Percentiles rank a stretch among this genome's conserved stretches.
Conservation (phyloP, 2,113 vertebrate species). For the Lota lota region DNA sequence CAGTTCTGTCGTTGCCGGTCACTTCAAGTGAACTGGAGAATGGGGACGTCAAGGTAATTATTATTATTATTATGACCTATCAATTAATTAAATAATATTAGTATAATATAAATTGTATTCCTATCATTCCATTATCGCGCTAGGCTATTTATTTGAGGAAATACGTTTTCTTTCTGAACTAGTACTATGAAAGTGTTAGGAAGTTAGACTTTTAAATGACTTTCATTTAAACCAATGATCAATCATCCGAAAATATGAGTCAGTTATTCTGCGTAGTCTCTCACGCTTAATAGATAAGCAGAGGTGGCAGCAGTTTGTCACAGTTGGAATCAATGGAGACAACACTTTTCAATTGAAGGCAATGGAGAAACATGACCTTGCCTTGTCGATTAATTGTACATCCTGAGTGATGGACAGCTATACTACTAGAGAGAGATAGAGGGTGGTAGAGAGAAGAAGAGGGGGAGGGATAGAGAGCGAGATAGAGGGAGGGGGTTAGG, state of each 20-base stretch:
- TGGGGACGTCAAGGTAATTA: slow-evolving; percentile 68
- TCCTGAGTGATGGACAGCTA: not conserved
- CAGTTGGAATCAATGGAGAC: slow-evolving; percentile 36
- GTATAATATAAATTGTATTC: not conserved
- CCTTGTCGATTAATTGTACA: slow-evolving; percentile 16
- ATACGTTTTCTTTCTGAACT: not conserved
- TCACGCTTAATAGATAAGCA: too few species aligned
- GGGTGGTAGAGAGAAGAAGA: too few species aligned
- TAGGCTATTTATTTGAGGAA: too few species aligned
- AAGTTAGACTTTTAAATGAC: too few species aligned
- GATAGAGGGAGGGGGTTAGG: slow-evolving; percentile 3
- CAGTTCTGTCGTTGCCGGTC: slow-evolving; percentile 71
- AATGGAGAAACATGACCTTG: slow-evolving; percentile 18
- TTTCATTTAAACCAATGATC: too few species aligned
- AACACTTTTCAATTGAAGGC: slow-evolving; percentile 7
- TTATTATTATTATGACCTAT: not conserved
- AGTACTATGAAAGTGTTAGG: too few species aligned
- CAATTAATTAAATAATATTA: not conserved
- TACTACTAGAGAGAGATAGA: too few species aligned
- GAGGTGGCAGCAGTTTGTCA: too few species aligned
- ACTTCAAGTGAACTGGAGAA: slow-evolving; percentile 64
- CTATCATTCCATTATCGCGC: not conserved
- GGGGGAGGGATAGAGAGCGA: not conserved
- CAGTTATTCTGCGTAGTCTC: too few species aligned
- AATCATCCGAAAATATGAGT: too few species aligned